Evolutionary conservation across 2,113 vertebrate genomes (phyloP), one percentile per base, ranked within the genome.

Genomic region (Thamnophis sirtalis): DNA sequence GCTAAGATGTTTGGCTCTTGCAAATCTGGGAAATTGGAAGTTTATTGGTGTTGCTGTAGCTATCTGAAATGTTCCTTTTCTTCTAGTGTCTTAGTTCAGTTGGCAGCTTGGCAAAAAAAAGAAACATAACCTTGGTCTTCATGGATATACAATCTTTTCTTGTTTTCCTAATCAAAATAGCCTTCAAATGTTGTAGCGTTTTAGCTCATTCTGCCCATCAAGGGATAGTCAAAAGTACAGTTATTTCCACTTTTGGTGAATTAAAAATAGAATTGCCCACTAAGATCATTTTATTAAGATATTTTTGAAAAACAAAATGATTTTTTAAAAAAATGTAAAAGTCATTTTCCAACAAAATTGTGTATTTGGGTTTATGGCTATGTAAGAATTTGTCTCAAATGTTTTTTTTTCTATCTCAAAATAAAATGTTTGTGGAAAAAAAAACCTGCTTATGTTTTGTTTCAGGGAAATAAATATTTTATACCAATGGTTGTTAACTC

Each of bases 381-480:
- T 68, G 13, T 4, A 94, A 94, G 95, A 95, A 95, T 95, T 93
- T 95, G 92, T 95, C 95, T 91, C 89, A 13, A 89, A 89, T 92
- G 93, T 84, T 93, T 93, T 95, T n/a, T n/a, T 93, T 94, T 88
- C 54, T 68, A 94, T 94, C 91, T 89, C 93, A 51, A 90, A 94
- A 94, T 95, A 43, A 92, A 93, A 93, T 95, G 43, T 93, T 86
- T 54, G 60, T 48, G 92, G 92, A 93, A 87, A 90, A 89, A 94
- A 93, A 86, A 88, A 86, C 88, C 87, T 19, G 90, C 28, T 94
- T 95, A 86, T 58, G 60, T 95, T 43, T 93, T 91, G 88, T 90
- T 94, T 92, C 95, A 96, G 56, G 7, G n/a, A 90, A 95, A 96
- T 96, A 96, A 96, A 96, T 89, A 26, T 90, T 94, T 94, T 90